These are phyloP conservation scores for Engystomops pustulosus DNA, from an alignment of 2,113 vertebrate species.

Conservation along the genomic window DNA sequence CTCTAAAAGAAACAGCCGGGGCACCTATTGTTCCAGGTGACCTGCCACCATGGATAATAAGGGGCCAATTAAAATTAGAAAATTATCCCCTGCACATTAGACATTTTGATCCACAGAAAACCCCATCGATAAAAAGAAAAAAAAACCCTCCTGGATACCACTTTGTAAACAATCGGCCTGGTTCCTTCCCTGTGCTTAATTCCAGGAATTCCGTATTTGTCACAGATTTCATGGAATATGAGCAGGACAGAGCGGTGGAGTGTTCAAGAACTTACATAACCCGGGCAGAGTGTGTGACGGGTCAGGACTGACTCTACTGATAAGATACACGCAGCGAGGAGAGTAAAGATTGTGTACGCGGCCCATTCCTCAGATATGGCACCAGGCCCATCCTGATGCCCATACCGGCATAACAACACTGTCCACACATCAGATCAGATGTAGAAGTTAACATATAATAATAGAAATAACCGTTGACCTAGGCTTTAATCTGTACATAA, in stretches of 20 bases:
- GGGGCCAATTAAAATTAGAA: too few relatives aligned
- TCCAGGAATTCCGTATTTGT: conserved; percentile 3
- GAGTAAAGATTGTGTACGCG: not conserved
- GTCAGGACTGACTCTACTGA: not conserved
- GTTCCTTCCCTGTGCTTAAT: too few relatives aligned
- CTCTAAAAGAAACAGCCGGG: too few relatives aligned
- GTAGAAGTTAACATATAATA: not conserved
- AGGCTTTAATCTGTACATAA: too few relatives aligned
- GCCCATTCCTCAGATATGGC: not conserved
- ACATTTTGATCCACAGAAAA: not conserved
- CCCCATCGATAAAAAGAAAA: not conserved
- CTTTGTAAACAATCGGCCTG: not conserved
- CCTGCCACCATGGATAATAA: too few relatives aligned
- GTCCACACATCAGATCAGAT: not conserved
- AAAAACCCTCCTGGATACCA: not conserved
- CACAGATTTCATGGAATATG: not conserved
- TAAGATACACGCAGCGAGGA: not conserved
- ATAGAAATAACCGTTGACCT: too few relatives aligned
- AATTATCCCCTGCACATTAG: not conserved
- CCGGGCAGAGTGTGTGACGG: not conserved
- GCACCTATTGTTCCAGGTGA: too few relatives aligned
- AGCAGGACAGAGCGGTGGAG: conserved; percentile 1
- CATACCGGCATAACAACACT: too few relatives aligned
- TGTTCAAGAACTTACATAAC: not conserved
- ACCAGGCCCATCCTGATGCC: not conserved